These are phyloP conservation scores for Lithophane semibrunnea DNA, from an alignment of 2,888 invertebrate species.

Conservation along the genomic window DNA sequence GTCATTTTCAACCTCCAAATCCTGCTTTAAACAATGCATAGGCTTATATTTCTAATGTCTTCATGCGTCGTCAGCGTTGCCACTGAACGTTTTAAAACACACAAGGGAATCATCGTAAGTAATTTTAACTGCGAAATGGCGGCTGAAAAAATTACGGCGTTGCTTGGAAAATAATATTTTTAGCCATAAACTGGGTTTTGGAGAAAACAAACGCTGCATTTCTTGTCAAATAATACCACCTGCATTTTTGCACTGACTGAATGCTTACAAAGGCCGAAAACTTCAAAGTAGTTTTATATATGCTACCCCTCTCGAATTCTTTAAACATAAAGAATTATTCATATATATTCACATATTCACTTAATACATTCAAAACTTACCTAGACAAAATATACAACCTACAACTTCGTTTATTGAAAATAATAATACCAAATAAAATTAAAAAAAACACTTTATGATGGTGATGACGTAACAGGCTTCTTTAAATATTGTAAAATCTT, in stretches of 20 bases:
- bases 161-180: constrained; percentile 33
- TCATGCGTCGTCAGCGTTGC: constrained; percentile 43
- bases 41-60: constrained; percentile 48
- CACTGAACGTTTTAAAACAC: constrained; percentile 61
- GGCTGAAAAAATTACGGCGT: constrained; percentile 47
- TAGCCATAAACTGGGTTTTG: neutral
- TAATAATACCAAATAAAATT: too few species aligned
- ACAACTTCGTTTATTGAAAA: too few species aligned
- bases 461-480: too few species aligned
- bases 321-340: too few species aligned
- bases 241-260: neutral
- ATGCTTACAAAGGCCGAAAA: neutral
- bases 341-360: too few species aligned
- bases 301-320: neutral
- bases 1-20: neutral
- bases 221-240: neutral
- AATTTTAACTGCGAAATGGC: constrained; percentile 67
- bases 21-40: constrained; percentile 11
- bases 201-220: neutral
- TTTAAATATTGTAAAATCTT: too few species aligned
- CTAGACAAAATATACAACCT: too few species aligned
- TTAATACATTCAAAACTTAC: too few species aligned
- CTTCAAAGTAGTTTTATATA: neutral
- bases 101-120: constrained; percentile 63
- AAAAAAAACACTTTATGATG: too few species aligned